Evolutionary conservation across 2,797 vertebrate genomes (phyloP).

Genomic region (Lagocephalus sceleratus): DNA sequence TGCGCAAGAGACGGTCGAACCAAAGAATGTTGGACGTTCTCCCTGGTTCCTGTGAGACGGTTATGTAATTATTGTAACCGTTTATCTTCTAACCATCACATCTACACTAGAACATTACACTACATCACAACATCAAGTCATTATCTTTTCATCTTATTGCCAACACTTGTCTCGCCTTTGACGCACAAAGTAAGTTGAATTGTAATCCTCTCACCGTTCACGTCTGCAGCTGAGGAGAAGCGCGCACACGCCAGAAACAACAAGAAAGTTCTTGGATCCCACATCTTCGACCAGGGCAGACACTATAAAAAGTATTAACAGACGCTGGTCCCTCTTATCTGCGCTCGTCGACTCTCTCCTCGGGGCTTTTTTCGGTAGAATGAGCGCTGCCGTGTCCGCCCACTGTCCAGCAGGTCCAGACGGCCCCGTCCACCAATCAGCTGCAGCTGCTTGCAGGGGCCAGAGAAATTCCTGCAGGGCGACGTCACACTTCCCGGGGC

Average conservation of each 20-base stretch:
- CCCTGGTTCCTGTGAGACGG: neutral
- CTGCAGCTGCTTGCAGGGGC: neutral
- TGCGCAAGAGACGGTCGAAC: neutral
- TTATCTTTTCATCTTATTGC: neutral
- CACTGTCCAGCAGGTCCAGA: neutral
- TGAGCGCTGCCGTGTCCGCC: slow-evolving; percentile 4
- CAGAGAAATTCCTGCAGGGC: slow-evolving; percentile 19
- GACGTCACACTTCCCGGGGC: slow-evolving; percentile 46
- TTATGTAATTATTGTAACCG: neutral
- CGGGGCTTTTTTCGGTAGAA: fast-evolving
- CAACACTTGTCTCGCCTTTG: neutral
- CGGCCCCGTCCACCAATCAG: slow-evolving; percentile 20
- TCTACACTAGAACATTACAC: no score
- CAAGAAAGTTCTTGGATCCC: slow-evolving; percentile 4
- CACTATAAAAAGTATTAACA: neutral
- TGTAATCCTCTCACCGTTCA: slow-evolving; percentile 41
- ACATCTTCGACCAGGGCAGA: neutral
- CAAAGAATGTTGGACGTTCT: neutral
- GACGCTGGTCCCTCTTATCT: neutral
- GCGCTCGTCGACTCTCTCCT: neutral
- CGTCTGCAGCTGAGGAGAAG: neutral
- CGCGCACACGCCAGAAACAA: slow-evolving; percentile 9
- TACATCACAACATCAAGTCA: neutral
- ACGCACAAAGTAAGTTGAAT: neutral
- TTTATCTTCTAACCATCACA: no score